Conservation (phyloP, 2,113 vertebrate genomes). For the Zingel zingel region DNA sequence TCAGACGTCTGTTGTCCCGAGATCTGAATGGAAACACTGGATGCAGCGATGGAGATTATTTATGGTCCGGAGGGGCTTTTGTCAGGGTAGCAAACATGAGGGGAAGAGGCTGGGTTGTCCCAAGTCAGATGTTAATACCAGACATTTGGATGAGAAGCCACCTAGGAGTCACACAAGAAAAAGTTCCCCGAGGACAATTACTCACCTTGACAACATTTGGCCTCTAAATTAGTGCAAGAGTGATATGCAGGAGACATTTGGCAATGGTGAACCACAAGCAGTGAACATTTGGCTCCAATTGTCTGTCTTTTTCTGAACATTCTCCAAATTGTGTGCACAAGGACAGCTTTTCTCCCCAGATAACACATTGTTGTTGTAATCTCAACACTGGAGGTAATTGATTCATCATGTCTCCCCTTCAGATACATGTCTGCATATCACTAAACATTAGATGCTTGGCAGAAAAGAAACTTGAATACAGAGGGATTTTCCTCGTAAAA, state of each 20-base stretch:
- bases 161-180: not conserved
- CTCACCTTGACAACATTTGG: slow-evolving; percentile 20
- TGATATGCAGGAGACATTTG: not conserved
- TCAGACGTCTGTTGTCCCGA: slow-evolving; percentile 19
- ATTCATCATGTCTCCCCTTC: slow-evolving; percentile 43
- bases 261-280: not conserved
- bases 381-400: not conserved
- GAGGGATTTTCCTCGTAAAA: not conserved
- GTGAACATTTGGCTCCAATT: not conserved
- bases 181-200: slow-evolving; percentile 17
- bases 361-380: not conserved
- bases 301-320: slow-evolving; percentile 22
- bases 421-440: not conserved
- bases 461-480: not conserved
- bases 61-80: slow-evolving; percentile 30
- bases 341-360: not conserved
- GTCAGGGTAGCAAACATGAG: slow-evolving; percentile 35
- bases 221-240: not conserved
- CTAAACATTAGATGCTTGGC: not conserved
- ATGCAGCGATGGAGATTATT: slow-evolving; percentile 25
- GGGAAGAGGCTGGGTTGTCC: slow-evolving; percentile 29
- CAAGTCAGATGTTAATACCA: slow-evolving; percentile 52
- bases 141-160: slow-evolving; percentile 48
- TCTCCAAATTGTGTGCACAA: slow-evolving; percentile 28
- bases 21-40: slow-evolving; percentile 47